Evolutionary conservation across 2,797 vertebrate genomes (phyloP).

Genomic region (Enteromius afrohamiltoni): DNA sequence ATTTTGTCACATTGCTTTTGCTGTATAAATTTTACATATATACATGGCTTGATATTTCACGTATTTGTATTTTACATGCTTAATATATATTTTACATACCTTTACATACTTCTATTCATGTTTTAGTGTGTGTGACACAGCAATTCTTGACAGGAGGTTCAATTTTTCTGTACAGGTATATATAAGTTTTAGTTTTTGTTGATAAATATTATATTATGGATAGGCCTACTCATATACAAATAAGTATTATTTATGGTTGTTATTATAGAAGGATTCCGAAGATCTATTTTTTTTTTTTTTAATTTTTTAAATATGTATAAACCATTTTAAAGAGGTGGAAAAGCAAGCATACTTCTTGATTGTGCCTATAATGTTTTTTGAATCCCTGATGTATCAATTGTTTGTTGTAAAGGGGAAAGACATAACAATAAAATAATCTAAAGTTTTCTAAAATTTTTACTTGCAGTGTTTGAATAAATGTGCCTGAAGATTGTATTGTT

Average conservation of each 20-base stretch:
- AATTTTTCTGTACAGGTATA: neutral
- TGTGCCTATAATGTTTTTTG: neutral
- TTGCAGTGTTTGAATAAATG: neutral
- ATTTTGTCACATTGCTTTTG: neutral
- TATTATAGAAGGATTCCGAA: neutral
- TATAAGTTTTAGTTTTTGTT: neutral
- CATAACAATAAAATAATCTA: slow-evolving; percentile 4
- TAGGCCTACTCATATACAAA: neutral
- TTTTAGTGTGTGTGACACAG: neutral
- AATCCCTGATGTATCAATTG: neutral
- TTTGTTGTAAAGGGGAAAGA: neutral
- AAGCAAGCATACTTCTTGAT: neutral
- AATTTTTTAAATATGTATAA: neutral
- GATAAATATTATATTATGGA: neutral
- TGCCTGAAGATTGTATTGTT: neutral
- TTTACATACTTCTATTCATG: neutral
- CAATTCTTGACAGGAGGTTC: neutral
- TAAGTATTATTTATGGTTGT: slow-evolving; percentile 10
- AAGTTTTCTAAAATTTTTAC: neutral
- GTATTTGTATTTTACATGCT: too few relatives aligned
- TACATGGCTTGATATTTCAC: too few relatives aligned
- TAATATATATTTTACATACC: too few relatives aligned
- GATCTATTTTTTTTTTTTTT: neutral
- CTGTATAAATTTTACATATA: neutral
- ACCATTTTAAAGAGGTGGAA: slow-evolving; percentile 3